Evolutionary conservation across 2,797 vertebrate genomes (phyloP).

Genomic region (Tragelaphus oryx): DNA sequence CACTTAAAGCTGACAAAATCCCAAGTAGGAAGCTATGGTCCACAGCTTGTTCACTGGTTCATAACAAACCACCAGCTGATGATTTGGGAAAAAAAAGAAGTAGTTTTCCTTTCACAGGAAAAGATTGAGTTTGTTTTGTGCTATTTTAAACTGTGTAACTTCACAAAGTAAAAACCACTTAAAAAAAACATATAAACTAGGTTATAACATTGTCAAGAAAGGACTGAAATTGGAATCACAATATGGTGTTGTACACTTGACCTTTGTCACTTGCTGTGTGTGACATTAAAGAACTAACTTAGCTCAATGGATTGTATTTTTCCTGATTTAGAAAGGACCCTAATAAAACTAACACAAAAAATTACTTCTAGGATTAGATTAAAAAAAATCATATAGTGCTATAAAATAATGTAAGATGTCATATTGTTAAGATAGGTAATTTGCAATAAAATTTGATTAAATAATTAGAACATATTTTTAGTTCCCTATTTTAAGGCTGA

Average conservation of each 20-base stretch:
- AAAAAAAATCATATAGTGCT: not conserved
- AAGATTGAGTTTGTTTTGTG: not conserved
- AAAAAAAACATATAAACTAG: not conserved
- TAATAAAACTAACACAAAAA: not conserved
- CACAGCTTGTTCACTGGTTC: not conserved
- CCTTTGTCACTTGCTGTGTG: not conserved
- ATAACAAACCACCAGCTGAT: not conserved
- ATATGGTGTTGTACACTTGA: not conserved
- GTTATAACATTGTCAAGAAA: not conserved
- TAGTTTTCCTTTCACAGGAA: not conserved
- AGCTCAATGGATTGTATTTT: not conserved
- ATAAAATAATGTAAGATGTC: not conserved
- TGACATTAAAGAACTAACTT: not conserved
- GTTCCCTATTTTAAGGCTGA: not conserved
- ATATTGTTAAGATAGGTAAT: not conserved
- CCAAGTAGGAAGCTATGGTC: not conserved
- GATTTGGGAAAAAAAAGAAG: accelerated
- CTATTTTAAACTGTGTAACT: not conserved
- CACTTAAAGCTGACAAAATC: not conserved
- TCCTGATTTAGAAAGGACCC: not conserved
- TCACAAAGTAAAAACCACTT: not conserved
- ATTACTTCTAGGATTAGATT: not conserved
- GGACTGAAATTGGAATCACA: not conserved
- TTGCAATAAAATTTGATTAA: not conserved
- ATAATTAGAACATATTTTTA: not conserved